Base-by-base conservation (phyloP, 2,797 vertebrate species). In the Trachurus trachurus region DNA sequence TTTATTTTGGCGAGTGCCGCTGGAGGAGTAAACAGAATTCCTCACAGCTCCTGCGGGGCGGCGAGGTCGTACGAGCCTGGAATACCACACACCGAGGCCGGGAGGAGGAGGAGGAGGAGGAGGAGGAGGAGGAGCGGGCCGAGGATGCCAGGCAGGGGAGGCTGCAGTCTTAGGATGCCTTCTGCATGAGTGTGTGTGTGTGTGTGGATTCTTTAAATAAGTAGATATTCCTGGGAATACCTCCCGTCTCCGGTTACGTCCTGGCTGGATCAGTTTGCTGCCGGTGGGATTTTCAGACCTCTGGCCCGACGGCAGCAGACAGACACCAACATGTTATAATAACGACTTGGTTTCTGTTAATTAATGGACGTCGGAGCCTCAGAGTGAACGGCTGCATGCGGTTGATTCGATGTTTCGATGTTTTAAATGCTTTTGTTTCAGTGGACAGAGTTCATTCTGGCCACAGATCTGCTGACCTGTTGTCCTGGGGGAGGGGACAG, bases 141-240 rank as follows among this genome's bases (percentile, higher is more conserved):
- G 2, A 49, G 57, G 76, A 84, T 79, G 79, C 84, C 79, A 60
- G 76, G 42, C 44, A 62, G n/a, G 6, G 66, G 9, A 63, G 74
- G 80, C 66, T 40, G 57, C 77, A 71, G 65, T 62, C 75, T 72
- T 58, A 0, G 71, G 71, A 89, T 91, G 77, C 83, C 82, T 84
- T 83, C 76, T 77, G 71, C 44, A 64, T 62, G 71, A n/a, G 56
- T 39, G 53, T 76, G 57, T 47, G 71, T 68, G 26, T 39, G 63
- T 29, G 61, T 44, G 42, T 15, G 63, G 63, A 90, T 88, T 85
- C 84, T 85, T 83, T 76, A 61, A 83, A 87, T 80, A 83, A 61
- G 49, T 7, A 2, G 61, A 31, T 64, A 49, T 64, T 66, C 63
- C 76, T 39, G 58, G 70, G 67, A 84, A 76, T 72, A 63, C 44